These are phyloP conservation scores for Phataginus tetradactyla DNA, from an alignment of 2,797 vertebrate species.

Conservation along the genomic window DNA sequence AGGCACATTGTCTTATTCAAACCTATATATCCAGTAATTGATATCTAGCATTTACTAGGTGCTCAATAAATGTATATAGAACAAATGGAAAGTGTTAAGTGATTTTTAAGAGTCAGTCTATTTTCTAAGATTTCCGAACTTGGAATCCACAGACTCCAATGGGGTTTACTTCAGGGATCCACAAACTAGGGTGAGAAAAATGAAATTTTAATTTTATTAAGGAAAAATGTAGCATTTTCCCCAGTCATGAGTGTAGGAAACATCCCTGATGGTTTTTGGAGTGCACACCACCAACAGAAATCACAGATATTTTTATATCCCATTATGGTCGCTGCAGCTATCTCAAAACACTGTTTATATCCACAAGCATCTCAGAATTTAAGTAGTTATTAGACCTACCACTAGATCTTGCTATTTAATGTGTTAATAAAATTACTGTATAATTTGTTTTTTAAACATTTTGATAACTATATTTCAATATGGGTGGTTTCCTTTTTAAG, in stretches of 20 bases:
- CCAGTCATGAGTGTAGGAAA: neutral
- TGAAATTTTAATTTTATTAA: slow-evolving; percentile 10
- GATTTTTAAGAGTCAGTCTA: neutral
- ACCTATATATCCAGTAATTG: neutral
- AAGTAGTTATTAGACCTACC: neutral
- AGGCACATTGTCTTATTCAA: neutral
- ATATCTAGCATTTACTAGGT: neutral
- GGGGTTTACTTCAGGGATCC: neutral
- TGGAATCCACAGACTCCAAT: neutral
- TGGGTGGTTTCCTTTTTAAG: slow-evolving; percentile 1
- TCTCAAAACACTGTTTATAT: neutral
- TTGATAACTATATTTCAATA: neutral
- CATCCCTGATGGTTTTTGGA: neutral
- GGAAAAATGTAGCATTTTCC: neutral
- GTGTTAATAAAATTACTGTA: neutral
- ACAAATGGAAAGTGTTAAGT: neutral
- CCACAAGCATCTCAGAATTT: neutral
- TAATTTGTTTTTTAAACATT: neutral
- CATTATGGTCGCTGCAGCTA: neutral
- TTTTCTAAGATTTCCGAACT: neutral
- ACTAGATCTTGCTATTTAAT: neutral
- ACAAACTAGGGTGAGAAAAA: neutral
- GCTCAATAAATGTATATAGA: neutral
- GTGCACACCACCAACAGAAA: neutral
- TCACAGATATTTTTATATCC: neutral